phyloP scores from a whole-genome alignment of 1,140 invertebrate species.

The Euura saliciscinereae region DNA sequence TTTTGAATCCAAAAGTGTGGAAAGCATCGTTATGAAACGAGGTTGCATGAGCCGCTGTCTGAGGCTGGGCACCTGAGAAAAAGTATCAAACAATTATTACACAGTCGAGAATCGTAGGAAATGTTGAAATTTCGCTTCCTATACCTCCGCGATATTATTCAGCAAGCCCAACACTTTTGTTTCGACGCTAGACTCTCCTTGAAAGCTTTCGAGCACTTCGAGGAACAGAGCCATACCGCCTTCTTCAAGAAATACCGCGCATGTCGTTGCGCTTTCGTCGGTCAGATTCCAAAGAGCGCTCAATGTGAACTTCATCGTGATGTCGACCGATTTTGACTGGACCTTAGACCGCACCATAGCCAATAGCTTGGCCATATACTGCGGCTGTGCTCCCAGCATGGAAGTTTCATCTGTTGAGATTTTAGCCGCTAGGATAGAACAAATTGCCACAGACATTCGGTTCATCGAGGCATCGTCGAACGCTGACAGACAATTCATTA shows the following conservation, averaged over 20 bases:
- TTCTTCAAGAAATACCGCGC: conserved; percentile 74
- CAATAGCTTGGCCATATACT: conserved; percentile 78
- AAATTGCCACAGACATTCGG: conserved; percentile 84
- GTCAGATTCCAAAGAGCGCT: conserved; percentile 86
- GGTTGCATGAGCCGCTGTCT: conserved; percentile 68
- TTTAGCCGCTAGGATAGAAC: conserved; percentile 75
- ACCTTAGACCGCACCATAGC: conserved; percentile 72
- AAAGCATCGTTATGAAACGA: conserved; percentile 68
- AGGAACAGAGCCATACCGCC: conserved; percentile 75
- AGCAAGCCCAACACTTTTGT: conserved; percentile 82
- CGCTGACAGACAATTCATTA: conserved; percentile 77
- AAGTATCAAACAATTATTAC: background rate
- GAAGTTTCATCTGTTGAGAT: conserved; percentile 80
- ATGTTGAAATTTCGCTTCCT: conserved; percentile 20
- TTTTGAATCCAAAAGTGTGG: conserved; percentile 67
- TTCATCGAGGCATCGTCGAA: conserved; percentile 80
- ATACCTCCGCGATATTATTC: conserved; percentile 85
- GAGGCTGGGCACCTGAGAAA: conserved; percentile 52
- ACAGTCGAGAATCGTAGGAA: conserved; percentile 13
- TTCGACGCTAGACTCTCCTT: conserved; percentile 71
- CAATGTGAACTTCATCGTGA: conserved; percentile 82
- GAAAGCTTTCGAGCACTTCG: conserved; percentile 69
- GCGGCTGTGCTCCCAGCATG: conserved; percentile 69
- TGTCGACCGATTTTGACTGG: conserved; percentile 67
- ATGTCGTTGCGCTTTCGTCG: conserved; percentile 77